These are phyloP conservation scores for Holothuria leucospilota DNA, from an alignment of 53 echinoderm and acorn worm genomes.

Conservation along the genomic window DNA sequence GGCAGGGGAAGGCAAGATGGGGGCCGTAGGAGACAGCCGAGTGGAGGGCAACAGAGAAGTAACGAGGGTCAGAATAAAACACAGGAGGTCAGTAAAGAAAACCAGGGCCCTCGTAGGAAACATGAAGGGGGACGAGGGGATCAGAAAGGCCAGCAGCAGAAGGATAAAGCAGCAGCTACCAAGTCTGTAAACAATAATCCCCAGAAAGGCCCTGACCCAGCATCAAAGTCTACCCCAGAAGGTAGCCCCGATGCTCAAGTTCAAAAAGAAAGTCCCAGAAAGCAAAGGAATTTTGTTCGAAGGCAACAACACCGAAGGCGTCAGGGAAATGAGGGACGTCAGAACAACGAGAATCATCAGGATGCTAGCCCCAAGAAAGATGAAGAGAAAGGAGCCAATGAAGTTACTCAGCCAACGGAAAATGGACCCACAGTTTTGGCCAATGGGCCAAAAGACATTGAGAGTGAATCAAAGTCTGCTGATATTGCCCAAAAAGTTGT, in stretches of 20 bases:
- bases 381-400: too few relatives aligned
- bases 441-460: constrained; percentile 22
- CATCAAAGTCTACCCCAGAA: constrained; percentile 20
- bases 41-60: constrained; percentile 42
- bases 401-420: constrained; percentile 6
- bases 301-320: constrained; percentile 25
- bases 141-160: constrained; percentile 20
- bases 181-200: constrained; percentile 38
- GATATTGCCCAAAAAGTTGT: neutral
- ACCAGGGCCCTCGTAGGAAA: constrained; percentile 33
- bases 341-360: neutral
- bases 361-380: too few relatives aligned
- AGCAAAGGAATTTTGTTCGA: constrained; percentile 23
- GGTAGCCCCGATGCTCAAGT: neutral
- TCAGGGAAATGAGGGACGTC: constrained; percentile 5
- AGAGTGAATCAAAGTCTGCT: constrained; percentile 40
- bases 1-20: constrained; percentile 55
- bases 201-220: neutral
- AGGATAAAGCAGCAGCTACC: neutral
- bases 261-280: constrained; percentile 16
- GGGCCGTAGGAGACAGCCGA: constrained; percentile 30
- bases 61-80: constrained; percentile 46
- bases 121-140: neutral
- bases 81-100: constrained; percentile 36
- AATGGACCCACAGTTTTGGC: neutral